Evolutionary conservation across 1,140 invertebrate species (phyloP), one percentile per base, ranked within the genome.

Genomic region (Vollenhovia emeryi): DNA sequence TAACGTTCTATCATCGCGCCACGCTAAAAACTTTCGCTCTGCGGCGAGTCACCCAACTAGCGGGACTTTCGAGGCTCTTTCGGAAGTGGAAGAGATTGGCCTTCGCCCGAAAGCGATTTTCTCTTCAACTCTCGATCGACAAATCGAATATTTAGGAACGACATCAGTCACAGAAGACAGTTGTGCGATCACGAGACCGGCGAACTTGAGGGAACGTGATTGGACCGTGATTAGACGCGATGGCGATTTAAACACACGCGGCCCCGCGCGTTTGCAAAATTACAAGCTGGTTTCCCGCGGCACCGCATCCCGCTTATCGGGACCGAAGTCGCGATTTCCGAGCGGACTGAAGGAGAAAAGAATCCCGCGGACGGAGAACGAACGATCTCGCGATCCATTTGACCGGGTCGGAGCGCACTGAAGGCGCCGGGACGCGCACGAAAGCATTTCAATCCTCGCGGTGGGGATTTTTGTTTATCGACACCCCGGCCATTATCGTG

Each of bases 401-500:
- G 80, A 36, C 43, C 75, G 55, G 69, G 89, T 68, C 62, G 78
- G 3, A 64, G 24, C 68, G 80, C 48, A 94, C 92, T 93, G 92
- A 92, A 90, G 79, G 83, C 74, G 57, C 59, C 48, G 68, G 59
- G 21, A 55, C 30, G 52, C 50, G 82, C 78, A 85, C 50, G 89
- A 90, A 92, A 93, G 88, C 93, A 94, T 93, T 94, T 94, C 85
- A 93, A 89, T 92, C 79, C 87, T 79, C 86, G 75, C 13, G 43
- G 75, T 48, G 78, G 91, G 89, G 92, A 91, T 89, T 90, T 91
- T 92, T 92, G 88, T 93, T 93, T 93, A 93, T 93, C 92, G 88
- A 86, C 87, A 92, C 69, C 92, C 89, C 90, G 84, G 87, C 85
- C 24, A 88, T 87, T 91, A 92, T 93, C 92, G 74, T 73, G 80